Base-by-base conservation (phyloP, 1,140 invertebrate genomes). In the Coelopa frigida region DNA sequence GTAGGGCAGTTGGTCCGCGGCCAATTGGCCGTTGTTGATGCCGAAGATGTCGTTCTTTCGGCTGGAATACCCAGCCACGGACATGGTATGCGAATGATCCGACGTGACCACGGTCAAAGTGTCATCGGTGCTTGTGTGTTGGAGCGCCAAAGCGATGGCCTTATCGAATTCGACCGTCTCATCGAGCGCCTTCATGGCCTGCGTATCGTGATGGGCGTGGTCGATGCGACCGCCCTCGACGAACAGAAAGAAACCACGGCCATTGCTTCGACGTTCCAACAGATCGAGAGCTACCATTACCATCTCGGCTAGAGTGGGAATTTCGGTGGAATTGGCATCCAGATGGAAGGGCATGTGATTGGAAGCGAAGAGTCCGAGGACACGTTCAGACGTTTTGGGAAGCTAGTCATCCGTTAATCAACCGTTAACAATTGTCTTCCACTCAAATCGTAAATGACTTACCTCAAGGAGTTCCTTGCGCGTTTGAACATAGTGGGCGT, bases 241-340 rank as follows among this genome's bases (percentile, higher is more conserved):
- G 36, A 81, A 78, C 0, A 82, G 64, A 33, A 81, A 78, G 50
- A 70, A 81, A 21, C 87, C 87, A 8, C 83, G 77, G n/a, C 84
- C 85, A n/a, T 83, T 78, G 51, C 79, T 79, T 23, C 72, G 68
- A 17, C 67, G 46, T 44, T 81, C 79, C 2, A 92, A 68, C 2
- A 89, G 72, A 37, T 78, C 71, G n/a, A 91, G 78, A 0, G 88
- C 85, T 27, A 75, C 76, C 54, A 75, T 67, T 2, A 82, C 83
- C 85, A 92, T 89, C 63, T 89, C 83, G 7, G 73, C 73, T 2
- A 92, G 68, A 1, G 84, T 82, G 1, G 87, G 86, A 72, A 62
- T 81, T 4, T n/a, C 15, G 3, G 27, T 27, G 72, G 57, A 79
- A 20, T 50, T 26, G 59, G 22, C 74, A 57, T 77, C 61, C 15